Evolutionary conservation across 2,797 vertebrate genomes (phyloP), one percentile per base, ranked within the genome.

Genomic region (Rhincodon typus): DNA sequence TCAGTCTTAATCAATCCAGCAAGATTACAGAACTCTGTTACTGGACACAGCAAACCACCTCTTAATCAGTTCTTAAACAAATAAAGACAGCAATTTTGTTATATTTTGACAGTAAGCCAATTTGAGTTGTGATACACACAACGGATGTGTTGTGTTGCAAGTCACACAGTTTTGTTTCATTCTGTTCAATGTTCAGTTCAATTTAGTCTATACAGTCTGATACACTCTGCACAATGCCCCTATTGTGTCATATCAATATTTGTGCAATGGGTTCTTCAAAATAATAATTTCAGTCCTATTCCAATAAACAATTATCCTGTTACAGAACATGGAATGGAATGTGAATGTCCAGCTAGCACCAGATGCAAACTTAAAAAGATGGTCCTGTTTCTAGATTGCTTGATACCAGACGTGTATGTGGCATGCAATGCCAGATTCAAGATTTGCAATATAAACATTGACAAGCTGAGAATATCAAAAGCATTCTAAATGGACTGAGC

Each of bases 1-100:
- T 23, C 57, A n/a, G 62, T 62, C 53, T 90, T 15, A 90, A 34
- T 90, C 87, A 90, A 34, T 62, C 27, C 50, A 90, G 53, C 17
- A n/a, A 34, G 87, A 90, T 62, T 62, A 62, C 30, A 62, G 53
- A 90, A 30, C 34, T 66, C 15, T 25, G n/a, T 93, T 21, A 69
- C 90, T 67, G n/a, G 19, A 93, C 90, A 93, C n/a, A 38, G 62
- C 90, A 38, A 93, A 93, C 21, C 21, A 7, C 57, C 62, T 38
- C 34, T 69, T 42, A 93, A 7, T 93, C 90, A 93, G 62, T 93
- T 25, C 46, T 42, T 93, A 93, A 93, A 69, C n/a, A 93, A 93
- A 93, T 93, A 93, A 42, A 38, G n/a, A 12, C 67, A 69, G 82
- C 6, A 38, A 84, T 84, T 84, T 84, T 84, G 38, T 21, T 6